These are phyloP conservation scores for Myocastor coypus DNA, from an alignment of 2,113 vertebrate species.

Conservation along the genomic window DNA sequence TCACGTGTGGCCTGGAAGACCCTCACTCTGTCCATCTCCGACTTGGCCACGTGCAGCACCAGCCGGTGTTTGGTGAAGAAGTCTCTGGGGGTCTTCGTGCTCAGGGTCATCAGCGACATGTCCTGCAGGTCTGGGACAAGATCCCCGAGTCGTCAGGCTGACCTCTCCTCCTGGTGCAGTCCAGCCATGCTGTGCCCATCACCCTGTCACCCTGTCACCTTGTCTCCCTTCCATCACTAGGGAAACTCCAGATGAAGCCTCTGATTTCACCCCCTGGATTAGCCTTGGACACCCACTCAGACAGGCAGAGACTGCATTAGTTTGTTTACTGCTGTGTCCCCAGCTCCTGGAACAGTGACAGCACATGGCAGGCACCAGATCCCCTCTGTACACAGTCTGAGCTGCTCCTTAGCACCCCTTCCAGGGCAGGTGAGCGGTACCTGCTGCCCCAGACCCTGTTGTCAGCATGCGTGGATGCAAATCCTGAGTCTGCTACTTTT, in stretches of 20 bases:
- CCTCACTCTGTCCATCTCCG: conserved; percentile 87
- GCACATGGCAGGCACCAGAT: accelerated
- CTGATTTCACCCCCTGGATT: neutral
- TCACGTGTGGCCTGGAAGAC: conserved; percentile 88
- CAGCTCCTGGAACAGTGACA: neutral
- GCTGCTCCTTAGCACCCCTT: accelerated
- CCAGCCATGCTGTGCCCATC: neutral
- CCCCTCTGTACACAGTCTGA: neutral
- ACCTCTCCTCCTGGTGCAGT: neutral
- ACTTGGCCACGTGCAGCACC: conserved; percentile 89
- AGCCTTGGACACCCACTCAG: neutral
- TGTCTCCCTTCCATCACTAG: neutral
- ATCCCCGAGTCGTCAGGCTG: accelerated
- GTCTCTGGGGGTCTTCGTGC: conserved; percentile 87
- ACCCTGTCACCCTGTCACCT: neutral
- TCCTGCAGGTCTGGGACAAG: conserved; percentile 90
- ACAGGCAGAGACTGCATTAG: no score
- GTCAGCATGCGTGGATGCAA: neutral
- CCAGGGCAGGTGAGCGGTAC: accelerated
- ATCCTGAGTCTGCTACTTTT: neutral
- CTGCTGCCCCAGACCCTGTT: neutral
- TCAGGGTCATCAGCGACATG: conserved; percentile 93
- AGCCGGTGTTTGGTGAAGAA: conserved; percentile 90
- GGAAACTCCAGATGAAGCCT: neutral
- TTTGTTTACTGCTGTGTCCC: no score